Base-by-base conservation (phyloP, 2,113 vertebrate species). In the Stomatorhinus ivindoensis region DNA sequence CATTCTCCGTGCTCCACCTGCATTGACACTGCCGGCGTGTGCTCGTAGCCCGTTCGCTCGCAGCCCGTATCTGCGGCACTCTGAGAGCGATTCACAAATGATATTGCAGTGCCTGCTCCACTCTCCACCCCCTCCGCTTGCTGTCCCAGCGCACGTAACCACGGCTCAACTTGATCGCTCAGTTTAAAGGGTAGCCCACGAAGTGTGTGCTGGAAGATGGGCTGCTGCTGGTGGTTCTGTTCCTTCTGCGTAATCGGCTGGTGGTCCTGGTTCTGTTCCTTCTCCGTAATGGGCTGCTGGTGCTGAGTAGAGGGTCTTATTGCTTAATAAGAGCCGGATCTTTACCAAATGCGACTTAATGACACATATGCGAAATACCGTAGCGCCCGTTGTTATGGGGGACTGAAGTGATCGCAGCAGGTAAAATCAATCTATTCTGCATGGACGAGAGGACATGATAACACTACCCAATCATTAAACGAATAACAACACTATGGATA, bases 11-110 rank as follows among this genome's bases (percentile, higher is more conserved):
- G 95, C 95, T 94, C 92, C 92, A 90, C 92, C 94, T 27, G 95
- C 94, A 94, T 93, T 39, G 13, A 80, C 73, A 42, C 35, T 4
- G 35, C 73, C 61, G 61, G 61, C 31, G 15, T 80, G 93, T 95
- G 91, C 94, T 84, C 46, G 85, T 86, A 76, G 69, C 15, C 31
- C 95, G 96, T 96, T 96, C 96, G 97, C 96, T 76, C 69, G 69
- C 87, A 88, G 88, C 95, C 94, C 92, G 96, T 96, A 96, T 97
- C 97, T 97, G 97, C 97, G 97, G 98, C 97, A 97, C 96, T 95
- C 93, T 93, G 97, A 96, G 96, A 96, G 95, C 96, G 97, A 97
- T 96, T 97, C 97, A 95, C 96, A 97, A 97, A 98, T 97, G 97
- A 98, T 97, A 97, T 97, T 98, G 97, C 97, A 97, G 97, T 96